phyloP scores from a whole-genome alignment of 2,113 vertebrate species.

The Vidua macroura region DNA sequence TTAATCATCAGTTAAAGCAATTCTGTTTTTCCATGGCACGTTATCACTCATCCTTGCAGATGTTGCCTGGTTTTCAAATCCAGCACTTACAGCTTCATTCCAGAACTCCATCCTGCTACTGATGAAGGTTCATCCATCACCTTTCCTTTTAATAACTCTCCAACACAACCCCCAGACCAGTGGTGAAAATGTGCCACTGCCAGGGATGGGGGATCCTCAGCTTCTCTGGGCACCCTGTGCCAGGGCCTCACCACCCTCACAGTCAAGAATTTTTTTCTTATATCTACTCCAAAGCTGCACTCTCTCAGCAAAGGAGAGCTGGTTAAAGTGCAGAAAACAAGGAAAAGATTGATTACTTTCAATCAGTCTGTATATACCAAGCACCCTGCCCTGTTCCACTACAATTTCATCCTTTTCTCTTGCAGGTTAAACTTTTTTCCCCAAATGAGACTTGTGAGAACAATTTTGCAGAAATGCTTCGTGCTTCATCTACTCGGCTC shows the following conservation, averaged over 20 bases:
- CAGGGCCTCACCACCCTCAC: not conserved
- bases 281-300: not conserved
- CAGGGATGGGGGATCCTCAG: not conserved
- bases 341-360: not conserved
- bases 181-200: not conserved
- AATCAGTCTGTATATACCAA: not conserved
- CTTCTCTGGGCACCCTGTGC: not conserved
- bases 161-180: accelerated
- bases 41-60: not conserved
- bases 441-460: not conserved
- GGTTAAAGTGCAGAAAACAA: not conserved
- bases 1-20: not conserved
- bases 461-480: not conserved
- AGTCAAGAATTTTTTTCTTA: not conserved
- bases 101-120: not conserved
- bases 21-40: not conserved
- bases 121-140: not conserved
- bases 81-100: not conserved
- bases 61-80: not conserved
- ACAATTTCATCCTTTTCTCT: not conserved
- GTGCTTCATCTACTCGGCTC: not conserved
- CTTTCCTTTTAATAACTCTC: not conserved
- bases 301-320: not conserved
- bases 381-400: not conserved
- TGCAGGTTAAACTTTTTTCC: not conserved